These are phyloP conservation scores for Neosalanx taihuensis DNA, from an alignment of 2,797 vertebrate species.

Conservation along the genomic window DNA sequence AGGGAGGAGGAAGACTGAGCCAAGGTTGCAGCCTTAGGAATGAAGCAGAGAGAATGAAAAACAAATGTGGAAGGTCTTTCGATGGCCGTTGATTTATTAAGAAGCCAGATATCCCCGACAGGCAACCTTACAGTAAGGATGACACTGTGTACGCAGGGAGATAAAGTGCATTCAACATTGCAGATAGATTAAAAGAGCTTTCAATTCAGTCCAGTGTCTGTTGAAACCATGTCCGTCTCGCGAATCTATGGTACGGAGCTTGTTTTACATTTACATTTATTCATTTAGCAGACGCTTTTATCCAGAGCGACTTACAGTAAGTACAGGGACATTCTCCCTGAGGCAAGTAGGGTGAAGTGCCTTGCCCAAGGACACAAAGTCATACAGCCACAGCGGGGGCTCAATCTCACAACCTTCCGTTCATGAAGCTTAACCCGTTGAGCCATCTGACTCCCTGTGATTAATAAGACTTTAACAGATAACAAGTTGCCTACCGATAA, in stretches of 20 bases:
- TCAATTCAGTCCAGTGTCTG: slow-evolving; percentile 50
- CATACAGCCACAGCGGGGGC: no score
- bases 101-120: no score
- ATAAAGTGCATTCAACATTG: neutral
- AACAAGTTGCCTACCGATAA: no score
- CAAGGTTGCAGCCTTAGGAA: slow-evolving; percentile 1
- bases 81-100: neutral
- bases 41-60: slow-evolving; percentile 18
- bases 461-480: neutral
- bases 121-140: neutral
- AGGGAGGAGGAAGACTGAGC: neutral
- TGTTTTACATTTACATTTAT: no score
- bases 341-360: no score
- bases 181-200: slow-evolving; percentile 10
- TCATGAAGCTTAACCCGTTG: no score
- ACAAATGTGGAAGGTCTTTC: slow-evolving; percentile 17
- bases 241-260: slow-evolving; percentile 41
- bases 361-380: no score
- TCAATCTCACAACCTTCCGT: no score
- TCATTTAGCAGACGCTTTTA: no score
- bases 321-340: no score
- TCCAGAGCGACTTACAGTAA: no score
- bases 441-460: no score
- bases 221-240: slow-evolving; percentile 59
- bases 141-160: neutral